phyloP scores from a whole-genome alignment of 2,888 invertebrate genomes.

The Epirrita christyi region DNA sequence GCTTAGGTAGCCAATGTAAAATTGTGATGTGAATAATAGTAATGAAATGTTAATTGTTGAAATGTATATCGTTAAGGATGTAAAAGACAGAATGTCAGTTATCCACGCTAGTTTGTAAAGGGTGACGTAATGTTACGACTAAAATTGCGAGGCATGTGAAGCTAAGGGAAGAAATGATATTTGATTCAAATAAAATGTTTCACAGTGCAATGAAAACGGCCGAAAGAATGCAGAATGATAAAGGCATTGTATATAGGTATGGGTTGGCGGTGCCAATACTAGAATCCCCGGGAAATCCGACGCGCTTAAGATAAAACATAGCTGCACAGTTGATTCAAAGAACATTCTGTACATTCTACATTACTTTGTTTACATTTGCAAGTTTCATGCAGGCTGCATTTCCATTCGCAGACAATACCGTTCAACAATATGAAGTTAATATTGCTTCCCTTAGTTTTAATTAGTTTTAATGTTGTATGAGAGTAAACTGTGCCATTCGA shows the following conservation, averaged over 20 bases:
- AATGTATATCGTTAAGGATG: conserved; percentile 63
- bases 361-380: conserved; percentile 23
- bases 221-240: conserved; percentile 9
- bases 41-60: conserved; percentile 78
- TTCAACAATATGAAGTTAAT: conserved; percentile 36
- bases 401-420: conserved; percentile 34
- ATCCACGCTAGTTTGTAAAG: conserved; percentile 54
- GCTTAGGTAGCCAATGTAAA: conserved; percentile 76
- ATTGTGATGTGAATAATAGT: conserved; percentile 75
- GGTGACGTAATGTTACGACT: conserved; percentile 50
- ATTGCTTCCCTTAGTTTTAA: conserved; percentile 60
- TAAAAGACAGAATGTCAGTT: conserved; percentile 68
- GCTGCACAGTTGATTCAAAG: conserved; percentile 21
- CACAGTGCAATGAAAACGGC: not conserved
- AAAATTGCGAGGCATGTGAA: conserved; percentile 35
- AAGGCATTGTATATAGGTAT: conserved; percentile 13
- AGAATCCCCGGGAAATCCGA: conserved; percentile 23
- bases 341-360: conserved; percentile 8
- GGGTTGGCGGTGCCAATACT: conserved; percentile 26
- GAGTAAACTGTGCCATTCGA: conserved; percentile 45
- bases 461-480: conserved; percentile 46
- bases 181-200: conserved; percentile 28
- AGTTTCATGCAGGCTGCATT: conserved; percentile 28
- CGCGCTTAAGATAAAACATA: conserved; percentile 39
- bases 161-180: conserved; percentile 64